These are phyloP conservation scores for Pseudopipra pipra DNA, from an alignment of 2,113 vertebrate species.

Conservation along the genomic window DNA sequence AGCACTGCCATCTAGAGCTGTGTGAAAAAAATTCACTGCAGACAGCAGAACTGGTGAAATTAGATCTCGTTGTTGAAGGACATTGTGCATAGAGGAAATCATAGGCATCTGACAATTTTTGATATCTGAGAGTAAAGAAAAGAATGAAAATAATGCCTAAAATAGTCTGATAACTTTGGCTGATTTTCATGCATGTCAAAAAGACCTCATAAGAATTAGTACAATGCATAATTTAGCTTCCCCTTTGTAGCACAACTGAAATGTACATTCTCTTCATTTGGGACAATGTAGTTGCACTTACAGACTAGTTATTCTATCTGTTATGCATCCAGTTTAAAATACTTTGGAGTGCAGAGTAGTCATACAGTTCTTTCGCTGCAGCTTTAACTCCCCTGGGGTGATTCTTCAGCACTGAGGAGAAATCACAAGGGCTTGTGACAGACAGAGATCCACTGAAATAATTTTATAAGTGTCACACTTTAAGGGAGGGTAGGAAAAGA, in stretches of 20 bases:
- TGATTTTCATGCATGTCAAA: not conserved
- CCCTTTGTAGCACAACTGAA: not conserved
- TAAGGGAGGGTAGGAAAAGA: not conserved
- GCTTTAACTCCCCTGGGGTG: not conserved
- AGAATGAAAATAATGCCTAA: not conserved
- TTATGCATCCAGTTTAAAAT: not conserved
- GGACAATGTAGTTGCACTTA: not conserved
- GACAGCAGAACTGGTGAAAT: not conserved
- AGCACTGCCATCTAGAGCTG: constrained; percentile 66
- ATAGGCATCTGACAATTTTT: not conserved
- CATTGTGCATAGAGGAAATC: not conserved
- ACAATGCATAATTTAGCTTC: not conserved
- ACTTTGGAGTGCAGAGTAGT: not conserved
- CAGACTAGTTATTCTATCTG: not conserved
- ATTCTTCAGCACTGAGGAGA: not conserved
- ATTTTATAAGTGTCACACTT: not conserved
- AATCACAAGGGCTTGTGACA: not conserved
- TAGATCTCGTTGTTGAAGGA: not conserved
- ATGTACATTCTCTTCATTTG: not conserved
- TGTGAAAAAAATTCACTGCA: constrained; percentile 24
- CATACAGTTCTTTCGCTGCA: not conserved
- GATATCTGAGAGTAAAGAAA: not conserved
- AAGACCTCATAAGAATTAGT: not conserved
- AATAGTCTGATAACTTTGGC: not conserved
- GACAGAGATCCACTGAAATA: not conserved